Evolutionary conservation across 2,888 invertebrate genomes (phyloP), one percentile per base, ranked within the genome.

Genomic region (Melanotus villosus): DNA sequence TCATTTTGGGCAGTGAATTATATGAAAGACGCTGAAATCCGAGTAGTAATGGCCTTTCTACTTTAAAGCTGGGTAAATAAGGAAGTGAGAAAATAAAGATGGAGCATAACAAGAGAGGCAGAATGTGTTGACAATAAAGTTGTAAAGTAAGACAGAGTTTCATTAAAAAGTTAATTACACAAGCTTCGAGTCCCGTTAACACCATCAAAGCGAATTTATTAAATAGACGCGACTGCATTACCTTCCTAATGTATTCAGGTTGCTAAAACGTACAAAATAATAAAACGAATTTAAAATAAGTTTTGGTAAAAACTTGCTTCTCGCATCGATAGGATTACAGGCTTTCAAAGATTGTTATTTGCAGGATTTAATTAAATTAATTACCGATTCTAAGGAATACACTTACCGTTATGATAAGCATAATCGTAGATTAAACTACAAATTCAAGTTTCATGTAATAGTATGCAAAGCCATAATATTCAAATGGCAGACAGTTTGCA

Each of bases 161-260:
- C 74, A 78, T 76, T 77, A 78, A 75, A 77, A 76, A 78, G 76
- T 75, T 77, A 77, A 76, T 74, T 76, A 72, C 70, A 70, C 70
- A 73, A 77, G 74, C 74, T 75, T 75, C 71, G 71, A 72, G 68
- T 74, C 65, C 74, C 75, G 72, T 78, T 78, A 75, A 64, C 67
- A 65, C 73, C 75, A 73, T 76, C 78, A 75, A 78, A 77, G 73
- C 57, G 71, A 76, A 75, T 78, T 77, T 74, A 73, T 76, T 71
- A 71, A 63, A 68, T 63, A 45, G 59, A 54, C 63, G 60, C 65
- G 65, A 67, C 60, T 68, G 64, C 63, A 67, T 70, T 68, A 60
- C 58, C 65, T 62, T 58, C 18, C 12, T 12, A 47, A 10, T 30
- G n/a, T 34, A 52, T 32, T 52, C 52, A 16, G 38, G 19, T 56